Percentiles rank a stretch among this genome's conserved stretches.
Evolutionary conservation across 1,140 invertebrate species (phyloP).

Genomic region (Scylla paramamosain): DNA sequence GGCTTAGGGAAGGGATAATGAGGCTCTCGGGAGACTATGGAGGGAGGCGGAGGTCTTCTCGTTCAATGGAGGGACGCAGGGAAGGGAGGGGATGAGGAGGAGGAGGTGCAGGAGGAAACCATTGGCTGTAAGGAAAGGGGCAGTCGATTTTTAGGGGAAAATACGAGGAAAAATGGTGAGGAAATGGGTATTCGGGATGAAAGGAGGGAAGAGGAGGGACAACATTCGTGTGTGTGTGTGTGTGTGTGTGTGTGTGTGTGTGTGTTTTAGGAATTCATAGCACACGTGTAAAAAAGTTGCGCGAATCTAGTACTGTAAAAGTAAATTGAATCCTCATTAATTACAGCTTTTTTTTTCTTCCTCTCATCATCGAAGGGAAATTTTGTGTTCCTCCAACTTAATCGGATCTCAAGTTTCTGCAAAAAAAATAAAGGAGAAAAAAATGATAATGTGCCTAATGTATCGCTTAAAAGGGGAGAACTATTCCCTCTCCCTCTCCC

Average conservation of each 20-base stretch:
- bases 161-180: too few species aligned
- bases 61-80: not conserved
- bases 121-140: too few species aligned
- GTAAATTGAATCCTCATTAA: not conserved
- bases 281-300: not conserved
- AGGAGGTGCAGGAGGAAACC: too few species aligned
- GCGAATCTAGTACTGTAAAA: not conserved
- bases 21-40: constrained; percentile 9
- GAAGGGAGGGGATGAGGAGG: too few species aligned
- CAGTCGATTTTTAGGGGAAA: too few species aligned
- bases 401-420: constrained; percentile 1
- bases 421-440: not conserved
- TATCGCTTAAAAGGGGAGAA: not conserved
- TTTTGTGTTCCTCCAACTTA: not conserved
- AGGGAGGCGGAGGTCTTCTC: not conserved
- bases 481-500: not conserved
- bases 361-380: not conserved
- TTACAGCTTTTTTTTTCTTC: not conserved
- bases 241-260: too few species aligned
- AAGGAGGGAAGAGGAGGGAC: too few species aligned
- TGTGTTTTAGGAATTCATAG: not conserved
- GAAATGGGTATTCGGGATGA: too few species aligned
- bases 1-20: not conserved
- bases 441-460: not conserved
- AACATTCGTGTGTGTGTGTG: too few species aligned